These are phyloP conservation scores for Malacoraja senta DNA, from an alignment of 2,797 vertebrate genomes.

Conservation along the genomic window DNA sequence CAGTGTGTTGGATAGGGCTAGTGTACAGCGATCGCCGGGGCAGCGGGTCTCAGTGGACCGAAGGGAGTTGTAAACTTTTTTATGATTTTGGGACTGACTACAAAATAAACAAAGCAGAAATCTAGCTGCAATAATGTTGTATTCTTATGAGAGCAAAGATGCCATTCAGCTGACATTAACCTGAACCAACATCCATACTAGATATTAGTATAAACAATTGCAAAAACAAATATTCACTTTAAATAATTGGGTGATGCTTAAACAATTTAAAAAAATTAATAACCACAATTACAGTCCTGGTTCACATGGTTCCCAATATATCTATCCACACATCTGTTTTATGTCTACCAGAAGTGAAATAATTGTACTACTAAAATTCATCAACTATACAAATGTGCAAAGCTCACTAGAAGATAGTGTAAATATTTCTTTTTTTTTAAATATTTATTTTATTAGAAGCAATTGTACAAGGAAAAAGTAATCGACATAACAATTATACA, in stretches of 20 bases:
- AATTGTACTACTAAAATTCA: background rate
- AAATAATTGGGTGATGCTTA: background rate
- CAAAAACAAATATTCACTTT: background rate
- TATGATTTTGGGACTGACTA: background rate
- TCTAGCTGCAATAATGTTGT: background rate
- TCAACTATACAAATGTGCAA: background rate
- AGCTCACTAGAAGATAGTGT: background rate
- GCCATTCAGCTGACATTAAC: background rate
- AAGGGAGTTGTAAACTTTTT: too few species aligned
- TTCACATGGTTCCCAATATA: background rate
- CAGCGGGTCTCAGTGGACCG: too few species aligned
- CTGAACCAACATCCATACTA: background rate
- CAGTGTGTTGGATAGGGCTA: too few species aligned
- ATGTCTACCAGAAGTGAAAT: background rate
- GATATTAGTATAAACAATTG: background rate
- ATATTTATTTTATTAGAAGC: too few species aligned
- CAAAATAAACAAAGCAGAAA: background rate
- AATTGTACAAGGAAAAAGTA: too few species aligned
- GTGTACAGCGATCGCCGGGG: too few species aligned
- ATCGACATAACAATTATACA: too few species aligned
- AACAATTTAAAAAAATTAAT: background rate
- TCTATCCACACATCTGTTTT: background rate
- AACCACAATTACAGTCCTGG: background rate
- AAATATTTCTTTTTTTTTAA: background rate
- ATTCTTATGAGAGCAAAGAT: background rate